These are phyloP conservation scores for Zaprionus kolodkinae DNA, from an alignment of 1,140 invertebrate genomes.

Conservation along the genomic window DNA sequence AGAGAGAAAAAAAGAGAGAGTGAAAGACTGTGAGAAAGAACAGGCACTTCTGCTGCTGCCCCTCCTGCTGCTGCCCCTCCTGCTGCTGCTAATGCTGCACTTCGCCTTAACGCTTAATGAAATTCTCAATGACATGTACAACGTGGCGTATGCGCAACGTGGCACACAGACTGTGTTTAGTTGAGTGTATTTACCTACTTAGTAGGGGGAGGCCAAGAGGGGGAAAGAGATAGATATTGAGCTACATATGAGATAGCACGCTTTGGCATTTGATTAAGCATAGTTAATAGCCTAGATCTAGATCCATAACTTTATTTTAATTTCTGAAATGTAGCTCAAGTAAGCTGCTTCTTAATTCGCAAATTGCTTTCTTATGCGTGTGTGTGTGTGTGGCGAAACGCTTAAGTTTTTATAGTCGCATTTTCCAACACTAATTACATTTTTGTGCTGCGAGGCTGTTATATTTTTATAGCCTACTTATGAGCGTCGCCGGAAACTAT, in stretches of 20 bases:
- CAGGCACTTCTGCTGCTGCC: conserved; percentile 2
- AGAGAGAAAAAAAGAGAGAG: not conserved
- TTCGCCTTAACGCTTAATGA: conserved; percentile 76
- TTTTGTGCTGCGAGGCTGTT: conserved; percentile 45
- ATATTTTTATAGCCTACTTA: conserved; percentile 69
- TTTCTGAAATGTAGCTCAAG: not conserved
- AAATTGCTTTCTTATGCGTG: conserved; percentile 17
- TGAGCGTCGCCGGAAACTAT: conserved; percentile 57
- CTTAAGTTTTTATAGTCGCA: conserved; percentile 3
- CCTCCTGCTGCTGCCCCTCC: not conserved
- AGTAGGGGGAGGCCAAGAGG: too few relatives aligned
- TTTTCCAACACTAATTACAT: conserved; percentile 64
- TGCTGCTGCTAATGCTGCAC: too few relatives aligned
- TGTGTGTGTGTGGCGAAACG: not conserved
- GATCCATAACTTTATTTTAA: not conserved
- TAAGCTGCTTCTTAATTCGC: not conserved
- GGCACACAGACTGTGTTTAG: conserved; percentile 8
- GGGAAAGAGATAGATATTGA: too few relatives aligned
- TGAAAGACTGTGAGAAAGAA: not conserved
- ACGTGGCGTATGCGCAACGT: conserved; percentile 65
- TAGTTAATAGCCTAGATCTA: not conserved
- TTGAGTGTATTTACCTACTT: not conserved
- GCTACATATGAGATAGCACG: too few relatives aligned
- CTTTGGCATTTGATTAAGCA: too few relatives aligned
- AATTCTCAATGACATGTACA: conserved; percentile 59